Conservation (phyloP, 2,888 invertebrate species). For the Phyllotreta striolata region DNA sequence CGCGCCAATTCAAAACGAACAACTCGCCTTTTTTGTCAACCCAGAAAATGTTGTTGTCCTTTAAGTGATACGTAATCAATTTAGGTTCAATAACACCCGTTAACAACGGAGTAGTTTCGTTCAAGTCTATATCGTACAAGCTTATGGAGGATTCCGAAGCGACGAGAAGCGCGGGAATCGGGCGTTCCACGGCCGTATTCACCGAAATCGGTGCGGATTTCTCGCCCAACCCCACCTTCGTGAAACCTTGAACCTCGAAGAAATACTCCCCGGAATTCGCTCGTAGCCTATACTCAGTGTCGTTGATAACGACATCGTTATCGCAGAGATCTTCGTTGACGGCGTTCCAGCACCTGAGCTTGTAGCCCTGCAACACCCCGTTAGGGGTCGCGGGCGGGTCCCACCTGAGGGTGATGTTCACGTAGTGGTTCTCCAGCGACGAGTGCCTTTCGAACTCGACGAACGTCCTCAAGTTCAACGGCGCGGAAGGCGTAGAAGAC, state of each 20-base stretch:
- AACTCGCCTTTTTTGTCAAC: constrained; percentile 79
- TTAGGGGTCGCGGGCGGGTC: constrained; percentile 76
- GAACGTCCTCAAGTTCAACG: constrained; percentile 77
- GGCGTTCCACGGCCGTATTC: constrained; percentile 75
- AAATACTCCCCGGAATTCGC: constrained; percentile 72
- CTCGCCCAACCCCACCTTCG: constrained; percentile 78
- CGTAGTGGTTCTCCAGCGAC: constrained; percentile 36
- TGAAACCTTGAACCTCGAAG: constrained; percentile 81
- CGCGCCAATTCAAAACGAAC: constrained; percentile 65
- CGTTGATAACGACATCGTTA: constrained; percentile 62
- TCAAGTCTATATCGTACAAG: constrained; percentile 79
- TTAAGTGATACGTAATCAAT: constrained; percentile 73
- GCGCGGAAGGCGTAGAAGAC: constrained; percentile 80
- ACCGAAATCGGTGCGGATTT: constrained; percentile 72
- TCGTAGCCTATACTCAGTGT: constrained; percentile 67
- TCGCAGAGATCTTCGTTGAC: constrained; percentile 64
- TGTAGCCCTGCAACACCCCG: constrained; percentile 78
- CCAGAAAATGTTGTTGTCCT: constrained; percentile 82
- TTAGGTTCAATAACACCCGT: constrained; percentile 74
- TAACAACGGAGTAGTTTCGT: constrained; percentile 65
- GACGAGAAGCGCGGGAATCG: constrained; percentile 80
- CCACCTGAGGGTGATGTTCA: constrained; percentile 77
- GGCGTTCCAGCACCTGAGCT: constrained; percentile 72
- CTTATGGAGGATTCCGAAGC: constrained; percentile 77
- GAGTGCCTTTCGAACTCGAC: constrained; percentile 63